Percentiles rank a stretch among this genome's conserved stretches.
These are phyloP conservation scores for Temnothorax nylanderi DNA, from an alignment of 1,140 invertebrate species.

Conservation along the genomic window DNA sequence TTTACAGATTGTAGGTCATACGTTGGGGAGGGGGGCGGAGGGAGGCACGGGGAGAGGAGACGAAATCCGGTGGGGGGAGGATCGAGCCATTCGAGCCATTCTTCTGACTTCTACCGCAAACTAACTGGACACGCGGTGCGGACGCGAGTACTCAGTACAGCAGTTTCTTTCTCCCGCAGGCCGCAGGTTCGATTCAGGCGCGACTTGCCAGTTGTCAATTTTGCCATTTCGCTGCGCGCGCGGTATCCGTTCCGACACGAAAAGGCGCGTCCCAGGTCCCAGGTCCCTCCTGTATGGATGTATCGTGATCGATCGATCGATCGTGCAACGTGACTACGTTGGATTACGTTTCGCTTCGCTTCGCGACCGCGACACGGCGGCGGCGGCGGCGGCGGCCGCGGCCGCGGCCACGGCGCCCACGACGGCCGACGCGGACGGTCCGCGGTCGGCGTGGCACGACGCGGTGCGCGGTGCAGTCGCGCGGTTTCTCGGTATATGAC, in stretches of 20 bases:
- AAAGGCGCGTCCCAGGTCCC: constrained; percentile 28
- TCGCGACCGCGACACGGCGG: too few relatives aligned
- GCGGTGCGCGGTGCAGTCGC: constrained; percentile 25
- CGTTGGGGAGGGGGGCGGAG: constrained; percentile 14
- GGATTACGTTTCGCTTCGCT: not conserved
- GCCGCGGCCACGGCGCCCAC: not conserved
- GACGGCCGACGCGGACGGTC: not conserved
- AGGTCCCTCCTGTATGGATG: constrained; percentile 28
- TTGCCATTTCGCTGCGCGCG: constrained; percentile 50
- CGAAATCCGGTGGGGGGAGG: constrained; percentile 61
- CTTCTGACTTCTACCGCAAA: constrained; percentile 76
- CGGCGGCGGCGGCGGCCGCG: too few relatives aligned
- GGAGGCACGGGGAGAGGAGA: constrained; percentile 53
- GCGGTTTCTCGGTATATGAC: constrained; percentile 7
- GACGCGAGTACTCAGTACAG: constrained; percentile 65
- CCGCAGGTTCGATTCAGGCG: constrained; percentile 78
- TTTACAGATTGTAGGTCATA: constrained; percentile 52
- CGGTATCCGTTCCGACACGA: not conserved
- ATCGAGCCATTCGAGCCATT: constrained; percentile 71
- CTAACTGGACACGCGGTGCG: constrained; percentile 83
- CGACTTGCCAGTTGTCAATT: constrained; percentile 48
- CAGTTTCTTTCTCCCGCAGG: constrained; percentile 82
- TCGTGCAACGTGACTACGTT: not conserved
- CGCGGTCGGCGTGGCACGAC: not conserved
- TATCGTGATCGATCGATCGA: constrained; percentile 50